Conservation (phyloP, 2,113 vertebrate genomes). For the Charadrius vociferus region DNA sequence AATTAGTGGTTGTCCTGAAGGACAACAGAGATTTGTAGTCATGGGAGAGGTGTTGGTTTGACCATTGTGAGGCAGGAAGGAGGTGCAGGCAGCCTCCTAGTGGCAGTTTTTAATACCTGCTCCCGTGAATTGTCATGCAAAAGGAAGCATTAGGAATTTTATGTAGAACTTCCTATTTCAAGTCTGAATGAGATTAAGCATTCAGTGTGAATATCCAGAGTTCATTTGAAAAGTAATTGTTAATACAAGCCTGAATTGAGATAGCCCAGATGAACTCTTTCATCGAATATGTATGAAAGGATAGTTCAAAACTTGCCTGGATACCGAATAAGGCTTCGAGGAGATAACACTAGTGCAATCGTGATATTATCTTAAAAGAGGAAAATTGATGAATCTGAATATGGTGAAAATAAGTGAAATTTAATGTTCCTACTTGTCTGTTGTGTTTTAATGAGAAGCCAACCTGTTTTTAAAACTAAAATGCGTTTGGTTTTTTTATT, state of each 20-base stretch:
- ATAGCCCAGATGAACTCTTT: slow-evolving; percentile 27
- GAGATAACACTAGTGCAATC: neutral
- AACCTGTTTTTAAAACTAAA: neutral
- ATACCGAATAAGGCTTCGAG: neutral
- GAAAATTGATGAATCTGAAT: neutral
- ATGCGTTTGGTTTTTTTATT: neutral
- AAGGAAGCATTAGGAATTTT: slow-evolving; percentile 1
- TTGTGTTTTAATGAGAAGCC: slow-evolving; percentile 5
- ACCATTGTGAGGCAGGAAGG: neutral
- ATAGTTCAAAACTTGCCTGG: slow-evolving; percentile 18
- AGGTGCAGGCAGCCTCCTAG: neutral
- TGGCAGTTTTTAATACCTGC: neutral
- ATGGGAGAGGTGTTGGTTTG: neutral
- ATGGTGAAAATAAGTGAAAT: neutral
- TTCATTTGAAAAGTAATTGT: slow-evolving; percentile 31
- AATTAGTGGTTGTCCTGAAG: neutral
- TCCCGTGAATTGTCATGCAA: neutral
- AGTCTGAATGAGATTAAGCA: neutral
- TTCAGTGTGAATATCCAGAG: neutral
- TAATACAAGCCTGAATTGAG: slow-evolving; percentile 9
- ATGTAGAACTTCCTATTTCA: neutral
- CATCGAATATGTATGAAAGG: neutral
- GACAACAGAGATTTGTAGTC: neutral
- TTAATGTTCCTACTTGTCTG: neutral
- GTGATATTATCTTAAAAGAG: neutral